phyloP scores from a whole-genome alignment of 2,888 invertebrate genomes.

The Epistrophella euchroma region DNA sequence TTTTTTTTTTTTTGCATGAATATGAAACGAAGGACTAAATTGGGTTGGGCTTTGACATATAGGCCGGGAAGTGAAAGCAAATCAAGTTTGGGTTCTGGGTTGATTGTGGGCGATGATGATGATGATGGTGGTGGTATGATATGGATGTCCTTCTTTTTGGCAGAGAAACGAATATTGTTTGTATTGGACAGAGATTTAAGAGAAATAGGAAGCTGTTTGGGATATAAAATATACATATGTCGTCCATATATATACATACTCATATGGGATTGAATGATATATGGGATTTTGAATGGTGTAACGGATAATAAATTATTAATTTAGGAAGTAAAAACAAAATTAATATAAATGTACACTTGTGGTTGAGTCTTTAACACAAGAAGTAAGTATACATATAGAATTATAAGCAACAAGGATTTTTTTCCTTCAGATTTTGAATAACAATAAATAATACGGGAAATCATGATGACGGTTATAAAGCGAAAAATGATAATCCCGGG shows the following conservation, averaged over 20 bases:
- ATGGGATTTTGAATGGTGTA: constrained; percentile 9
- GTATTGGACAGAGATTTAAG: constrained; percentile 1
- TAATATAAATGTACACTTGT: background rate
- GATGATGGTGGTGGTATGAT: background rate
- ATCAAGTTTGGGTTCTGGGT: constrained; percentile 49
- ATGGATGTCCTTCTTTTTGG: constrained; percentile 16
- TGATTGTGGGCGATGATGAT: constrained; percentile 34
- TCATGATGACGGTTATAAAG: too few species aligned
- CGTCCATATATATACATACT: background rate
- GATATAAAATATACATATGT: too few species aligned
- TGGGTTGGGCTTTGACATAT: constrained; percentile 73
- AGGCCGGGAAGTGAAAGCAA: constrained; percentile 70
- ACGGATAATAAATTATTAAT: constrained; percentile 12
- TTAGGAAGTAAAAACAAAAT: background rate
- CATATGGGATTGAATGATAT: background rate
- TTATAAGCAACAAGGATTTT: too few species aligned
- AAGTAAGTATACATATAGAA: too few species aligned
- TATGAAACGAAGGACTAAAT: constrained; percentile 74
- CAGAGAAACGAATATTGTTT: constrained; percentile 10
- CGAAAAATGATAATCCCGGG: too few species aligned
- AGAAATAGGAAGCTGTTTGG: background rate
- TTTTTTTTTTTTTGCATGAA: constrained; percentile 53
- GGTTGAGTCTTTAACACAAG: background rate
- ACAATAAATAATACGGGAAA: too few species aligned
- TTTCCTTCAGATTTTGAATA: too few species aligned